phyloP scores from a whole-genome alignment of 2,797 vertebrate species.

The Salmo trutta region DNA sequence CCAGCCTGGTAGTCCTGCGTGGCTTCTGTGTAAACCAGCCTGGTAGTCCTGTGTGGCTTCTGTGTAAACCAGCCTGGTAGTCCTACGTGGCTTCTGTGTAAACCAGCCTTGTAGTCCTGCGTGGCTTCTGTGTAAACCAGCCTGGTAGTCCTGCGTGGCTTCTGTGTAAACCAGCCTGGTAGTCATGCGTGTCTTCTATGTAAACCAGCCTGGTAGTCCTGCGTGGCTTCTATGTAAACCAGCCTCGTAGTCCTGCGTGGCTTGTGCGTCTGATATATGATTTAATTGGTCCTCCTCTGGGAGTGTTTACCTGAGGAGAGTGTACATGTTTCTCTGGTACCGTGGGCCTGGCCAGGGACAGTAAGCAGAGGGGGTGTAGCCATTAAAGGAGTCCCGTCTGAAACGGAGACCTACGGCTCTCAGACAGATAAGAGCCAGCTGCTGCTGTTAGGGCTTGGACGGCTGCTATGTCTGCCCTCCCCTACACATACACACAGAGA shows the following conservation, averaged over 20 bases:
- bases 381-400: conserved; percentile 55
- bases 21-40: background rate
- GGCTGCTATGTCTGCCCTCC: conserved; percentile 23
- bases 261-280: conserved; percentile 36
- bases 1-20: background rate
- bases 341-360: background rate
- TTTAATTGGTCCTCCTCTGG: conserved; percentile 38
- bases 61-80: no score
- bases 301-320: conserved; percentile 65
- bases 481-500: conserved; percentile 7
- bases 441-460: conserved; percentile 36
- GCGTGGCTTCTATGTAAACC: background rate
- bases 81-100: no score
- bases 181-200: no score
- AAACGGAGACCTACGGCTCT: conserved; percentile 51
- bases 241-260: background rate
- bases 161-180: no score
- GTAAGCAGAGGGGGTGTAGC: conserved; percentile 39
- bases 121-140: no score
- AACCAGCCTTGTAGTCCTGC: no score
- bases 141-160: no score
- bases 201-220: background rate
- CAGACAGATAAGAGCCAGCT: conserved; percentile 60
- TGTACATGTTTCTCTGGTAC: conserved; percentile 39
- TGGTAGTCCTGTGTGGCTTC: background rate